Evolutionary conservation across 2,797 vertebrate species (phyloP).

Genomic region (Anabas testudineus): DNA sequence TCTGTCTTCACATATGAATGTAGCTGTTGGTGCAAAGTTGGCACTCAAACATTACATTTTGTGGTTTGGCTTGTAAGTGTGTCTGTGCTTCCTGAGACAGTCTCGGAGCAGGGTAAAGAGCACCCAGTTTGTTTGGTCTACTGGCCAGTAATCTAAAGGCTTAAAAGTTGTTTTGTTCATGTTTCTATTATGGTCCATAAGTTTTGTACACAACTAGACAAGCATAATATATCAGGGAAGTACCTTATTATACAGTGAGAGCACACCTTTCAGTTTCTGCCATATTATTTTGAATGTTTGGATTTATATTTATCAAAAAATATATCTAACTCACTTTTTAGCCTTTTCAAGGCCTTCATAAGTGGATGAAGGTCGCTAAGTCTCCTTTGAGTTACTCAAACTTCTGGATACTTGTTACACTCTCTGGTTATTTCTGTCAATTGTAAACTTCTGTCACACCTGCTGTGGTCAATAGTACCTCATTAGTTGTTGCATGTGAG

Average conservation of each 20-base stretch:
- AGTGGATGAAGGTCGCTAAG: not conserved
- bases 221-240: too few relatives aligned
- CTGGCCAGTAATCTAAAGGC: too few relatives aligned
- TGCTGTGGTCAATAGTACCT: not conserved
- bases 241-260: too few relatives aligned
- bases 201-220: too few relatives aligned
- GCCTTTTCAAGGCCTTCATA: not conserved
- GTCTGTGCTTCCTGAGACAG: not conserved
- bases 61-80: not conserved
- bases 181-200: too few relatives aligned
- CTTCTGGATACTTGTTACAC: not conserved
- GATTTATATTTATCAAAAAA: too few relatives aligned
- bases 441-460: not conserved
- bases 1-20: constrained; percentile 8
- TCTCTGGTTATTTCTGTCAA: not conserved
- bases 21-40: not conserved
- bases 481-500: not conserved
- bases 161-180: too few relatives aligned
- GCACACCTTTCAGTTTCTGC: too few relatives aligned
- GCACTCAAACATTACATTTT: not conserved
- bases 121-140: too few relatives aligned
- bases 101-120: not conserved
- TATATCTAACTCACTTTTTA: too few relatives aligned
- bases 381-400: not conserved
- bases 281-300: too few relatives aligned